Evolutionary conservation across 2,113 vertebrate species (phyloP), one percentile per base, ranked within the genome.

Genomic region (Anhinga anhinga): DNA sequence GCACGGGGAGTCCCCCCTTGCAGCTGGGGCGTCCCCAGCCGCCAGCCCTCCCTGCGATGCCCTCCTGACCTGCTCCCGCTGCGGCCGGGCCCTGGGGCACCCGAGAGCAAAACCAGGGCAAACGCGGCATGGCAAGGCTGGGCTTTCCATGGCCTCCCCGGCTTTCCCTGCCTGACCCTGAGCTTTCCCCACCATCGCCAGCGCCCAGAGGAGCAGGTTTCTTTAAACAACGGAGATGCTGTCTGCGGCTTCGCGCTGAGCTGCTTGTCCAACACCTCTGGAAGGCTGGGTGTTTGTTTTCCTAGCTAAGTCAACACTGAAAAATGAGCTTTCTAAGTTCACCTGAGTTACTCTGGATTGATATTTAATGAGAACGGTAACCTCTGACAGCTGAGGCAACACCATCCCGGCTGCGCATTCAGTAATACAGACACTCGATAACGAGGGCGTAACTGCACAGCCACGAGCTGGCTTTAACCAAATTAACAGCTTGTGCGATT

Each of bases 161-260:
- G 15, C 38, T 47, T 44, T 72, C 18, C 15, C 40, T 38, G 40
- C 7, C 27, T 5, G 36, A 34, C 44, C n/a, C 62, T 22, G 45
- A 3, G 36, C n/a, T 70, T 19, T 45, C 32, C 36, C 49, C 10
- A 3, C 63, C 4, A 1, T 42, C 2, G 1, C 23, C 22, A 22
- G n/a, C 0, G 2, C 36, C 69, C 18, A 8, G 16, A 32, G 49
- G 38, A 36, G 45, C 23, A 2, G 42, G 18, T n/a, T 59, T 73
- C 25, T 40, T 20, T 22, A 58, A 27, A 16, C 30, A 52, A 44
- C 65, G 13, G 56, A 63, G 58, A 18, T 15, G 53, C 45, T 45
- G 40, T 1, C 7, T 3, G 2, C 0, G 0, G 58, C 36, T 65
- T 47, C 2, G 0, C 15, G 11, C 36, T 2, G 56, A 76, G 38